Evolutionary conservation across 2,797 vertebrate genomes (phyloP).

Genomic region (Ataeniobius toweri): DNA sequence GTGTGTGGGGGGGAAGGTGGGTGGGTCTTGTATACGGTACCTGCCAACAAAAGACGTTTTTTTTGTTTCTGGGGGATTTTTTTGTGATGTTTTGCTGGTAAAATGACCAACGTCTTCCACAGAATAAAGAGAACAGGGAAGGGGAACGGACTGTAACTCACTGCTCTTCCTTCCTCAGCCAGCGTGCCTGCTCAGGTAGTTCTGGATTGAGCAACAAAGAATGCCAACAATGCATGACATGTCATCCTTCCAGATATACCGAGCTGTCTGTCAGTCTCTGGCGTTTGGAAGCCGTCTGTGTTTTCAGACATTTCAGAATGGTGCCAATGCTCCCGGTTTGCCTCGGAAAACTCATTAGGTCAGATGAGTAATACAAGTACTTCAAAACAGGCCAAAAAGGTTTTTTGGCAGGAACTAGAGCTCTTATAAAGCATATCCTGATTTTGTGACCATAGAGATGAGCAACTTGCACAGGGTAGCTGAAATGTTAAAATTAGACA

Average conservation of each 20-base stretch:
- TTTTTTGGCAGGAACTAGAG: conserved; percentile 38
- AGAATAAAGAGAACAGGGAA: conserved; percentile 16
- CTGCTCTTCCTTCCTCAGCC: conserved; percentile 6
- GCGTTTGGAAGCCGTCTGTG: conserved; percentile 25
- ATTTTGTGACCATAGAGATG: conserved; percentile 48
- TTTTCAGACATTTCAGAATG: conserved; percentile 30
- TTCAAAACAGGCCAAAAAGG: conserved; percentile 58
- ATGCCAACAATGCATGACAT: conserved; percentile 44
- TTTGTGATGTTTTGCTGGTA: not conserved
- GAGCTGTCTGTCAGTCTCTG: conserved; percentile 15
- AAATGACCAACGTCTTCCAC: not conserved
- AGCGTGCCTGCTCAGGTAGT: conserved; percentile 2
- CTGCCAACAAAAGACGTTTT: not conserved
- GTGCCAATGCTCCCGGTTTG: conserved; percentile 39
- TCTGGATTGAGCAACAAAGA: conserved; percentile 28
- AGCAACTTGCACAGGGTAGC: not conserved
- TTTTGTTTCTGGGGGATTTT: not conserved
- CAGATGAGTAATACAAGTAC: conserved; percentile 59
- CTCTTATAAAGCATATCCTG: conserved; percentile 27
- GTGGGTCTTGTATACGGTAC: not conserved
- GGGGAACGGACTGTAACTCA: not conserved
- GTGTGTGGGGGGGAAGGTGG: not conserved
- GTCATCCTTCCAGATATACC: conserved; percentile 45
- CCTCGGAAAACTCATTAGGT: conserved; percentile 57
- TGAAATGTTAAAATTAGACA: not conserved